Conservation (phyloP, 2,888 invertebrate genomes). For the Carabus problematicus region DNA sequence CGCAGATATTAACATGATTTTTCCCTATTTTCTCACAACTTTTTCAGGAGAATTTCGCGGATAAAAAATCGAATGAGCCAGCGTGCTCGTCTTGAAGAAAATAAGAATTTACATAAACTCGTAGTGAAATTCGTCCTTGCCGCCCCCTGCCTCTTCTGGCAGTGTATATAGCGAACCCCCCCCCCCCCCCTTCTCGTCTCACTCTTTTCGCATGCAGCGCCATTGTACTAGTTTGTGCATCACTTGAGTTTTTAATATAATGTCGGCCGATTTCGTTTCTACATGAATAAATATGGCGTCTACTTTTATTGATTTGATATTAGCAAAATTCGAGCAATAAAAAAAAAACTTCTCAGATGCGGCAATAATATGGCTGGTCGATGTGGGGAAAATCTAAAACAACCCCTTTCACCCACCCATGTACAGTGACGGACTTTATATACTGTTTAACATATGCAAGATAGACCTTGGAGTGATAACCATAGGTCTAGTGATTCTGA, state of each 20-base stretch:
- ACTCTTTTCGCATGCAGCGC: not conserved
- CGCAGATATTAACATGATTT: too few relatives aligned
- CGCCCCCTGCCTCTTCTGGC: not conserved
- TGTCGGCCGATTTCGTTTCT: constrained; percentile 37
- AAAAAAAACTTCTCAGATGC: constrained; percentile 53
- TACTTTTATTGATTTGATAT: constrained; percentile 53
- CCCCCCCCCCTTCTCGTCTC: not conserved
- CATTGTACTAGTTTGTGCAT: constrained; percentile 13
- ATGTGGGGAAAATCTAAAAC: constrained; percentile 10
- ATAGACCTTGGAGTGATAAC: too few relatives aligned
- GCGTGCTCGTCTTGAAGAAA: constrained; percentile 27
- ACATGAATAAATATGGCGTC: constrained; percentile 41
- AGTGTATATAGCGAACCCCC: not conserved
- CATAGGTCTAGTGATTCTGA: too few relatives aligned
- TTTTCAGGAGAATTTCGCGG: not conserved
- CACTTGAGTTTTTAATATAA: constrained; percentile 42
- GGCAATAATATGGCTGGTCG: constrained; percentile 31
- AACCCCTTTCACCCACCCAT: not conserved
- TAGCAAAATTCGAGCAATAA: constrained; percentile 63
- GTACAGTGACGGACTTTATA: not conserved
- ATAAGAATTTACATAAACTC: constrained; percentile 38
- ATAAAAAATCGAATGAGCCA: constrained; percentile 32
- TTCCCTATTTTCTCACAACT: too few relatives aligned
- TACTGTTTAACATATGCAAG: too few relatives aligned
- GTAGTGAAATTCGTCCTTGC: constrained; percentile 2